phyloP scores from a whole-genome alignment of 2,113 vertebrate genomes.

The Lonchura striata region DNA sequence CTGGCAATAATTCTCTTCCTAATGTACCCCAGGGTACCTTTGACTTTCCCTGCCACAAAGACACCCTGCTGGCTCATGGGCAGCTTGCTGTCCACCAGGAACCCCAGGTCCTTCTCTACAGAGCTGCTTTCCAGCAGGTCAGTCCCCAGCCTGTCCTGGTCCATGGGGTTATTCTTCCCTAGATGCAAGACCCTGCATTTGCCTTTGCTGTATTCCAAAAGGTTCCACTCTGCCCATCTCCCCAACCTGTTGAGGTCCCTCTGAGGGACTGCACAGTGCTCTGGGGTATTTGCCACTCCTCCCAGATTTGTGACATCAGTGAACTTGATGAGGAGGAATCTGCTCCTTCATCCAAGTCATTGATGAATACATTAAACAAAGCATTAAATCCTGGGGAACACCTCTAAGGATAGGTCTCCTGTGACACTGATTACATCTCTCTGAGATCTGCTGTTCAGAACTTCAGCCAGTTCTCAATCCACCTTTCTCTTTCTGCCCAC shows the following conservation, averaged over 20 bases:
- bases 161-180: rapidly evolving
- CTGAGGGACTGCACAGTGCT: background rate
- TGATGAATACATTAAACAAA: background rate
- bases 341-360: background rate
- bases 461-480: background rate
- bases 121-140: background rate
- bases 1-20: background rate
- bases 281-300: rapidly evolving
- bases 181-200: background rate
- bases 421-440: background rate
- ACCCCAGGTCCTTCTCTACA: background rate
- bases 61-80: background rate
- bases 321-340: background rate
- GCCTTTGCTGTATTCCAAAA: rapidly evolving
- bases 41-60: background rate
- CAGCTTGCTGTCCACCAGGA: background rate
- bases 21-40: background rate
- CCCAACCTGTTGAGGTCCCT: rapidly evolving
- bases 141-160: background rate
- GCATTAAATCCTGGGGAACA: background rate
- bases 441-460: background rate
- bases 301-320: background rate
- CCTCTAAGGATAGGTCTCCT: background rate
- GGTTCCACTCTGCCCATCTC: background rate
- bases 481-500: background rate